Base-by-base conservation (phyloP, 2,797 vertebrate genomes). In the Monodelphis domestica region DNA sequence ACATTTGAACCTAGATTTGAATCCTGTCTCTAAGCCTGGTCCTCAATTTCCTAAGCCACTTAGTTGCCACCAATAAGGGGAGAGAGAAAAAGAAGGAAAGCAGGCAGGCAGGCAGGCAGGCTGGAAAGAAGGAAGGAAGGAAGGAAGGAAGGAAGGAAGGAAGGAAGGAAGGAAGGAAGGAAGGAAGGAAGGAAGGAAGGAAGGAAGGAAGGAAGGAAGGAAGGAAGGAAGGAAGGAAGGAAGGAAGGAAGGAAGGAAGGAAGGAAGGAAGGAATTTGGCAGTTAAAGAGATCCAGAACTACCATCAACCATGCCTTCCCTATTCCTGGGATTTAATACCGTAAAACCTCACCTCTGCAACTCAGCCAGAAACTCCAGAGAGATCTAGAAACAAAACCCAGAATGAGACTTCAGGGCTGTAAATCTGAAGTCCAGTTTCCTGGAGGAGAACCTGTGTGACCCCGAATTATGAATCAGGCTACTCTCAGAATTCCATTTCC, bases 121-220 rank as follows among this genome's bases (percentile, higher is more conserved):
- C 30, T 78, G n/a, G 88, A 33, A 38, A 51, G 1, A 1, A 51
- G 1, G 87, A 88, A 7, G 30, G 87, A 88, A 88, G 30, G 87
- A 88, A 88, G 30, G 38, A 88, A 88, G 30, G 87, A 88, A 88
- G 30, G 87, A 88, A 88, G 30, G 87, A 4, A 88, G 17, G 87
- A 4, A 88, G 17, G 87, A 4, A 88, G 17, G n/a, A n/a, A n/a
- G n/a, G n/a, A n/a, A n/a, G n/a, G n/a, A n/a, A n/a, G n/a, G n/a
- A n/a, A n/a, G n/a, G 12, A 30, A 78, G n/a, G 88, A 33, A 38
- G 51, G 1, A 1, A 51, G 1, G 87, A 88, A 7, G 30, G 87
- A 88, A 88, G 30, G 87, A 88, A 88, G 30, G 38, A 88, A 88
- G 30, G 87, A 88, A 88, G 30, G 87, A 88, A 88, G 30, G 87